These are phyloP conservation scores for Nesidiocoris tenuis DNA, from an alignment of 2,888 invertebrate genomes.

Conservation along the genomic window DNA sequence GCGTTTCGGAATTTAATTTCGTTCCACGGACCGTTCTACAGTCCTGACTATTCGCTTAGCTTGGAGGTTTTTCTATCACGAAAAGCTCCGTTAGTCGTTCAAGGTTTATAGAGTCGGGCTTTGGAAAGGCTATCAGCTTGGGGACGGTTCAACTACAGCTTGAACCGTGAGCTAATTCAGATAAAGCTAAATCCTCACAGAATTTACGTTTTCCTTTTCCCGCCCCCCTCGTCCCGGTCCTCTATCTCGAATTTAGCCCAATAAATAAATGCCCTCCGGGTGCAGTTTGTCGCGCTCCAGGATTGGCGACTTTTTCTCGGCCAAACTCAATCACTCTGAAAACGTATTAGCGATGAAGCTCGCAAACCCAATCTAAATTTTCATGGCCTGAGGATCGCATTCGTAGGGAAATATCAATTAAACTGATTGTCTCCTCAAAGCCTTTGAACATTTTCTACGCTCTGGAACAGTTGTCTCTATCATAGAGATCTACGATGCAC, in stretches of 20 bases:
- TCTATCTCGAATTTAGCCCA: no score
- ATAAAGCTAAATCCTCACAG: constrained; percentile 26
- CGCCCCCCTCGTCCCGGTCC: background rate
- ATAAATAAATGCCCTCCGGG: no score
- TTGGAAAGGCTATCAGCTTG: background rate
- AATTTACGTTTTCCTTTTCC: constrained; percentile 25
- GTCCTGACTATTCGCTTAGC: background rate
- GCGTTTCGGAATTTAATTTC: background rate
- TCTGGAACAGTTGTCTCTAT: no score
- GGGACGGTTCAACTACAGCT: background rate
- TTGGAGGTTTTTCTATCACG: background rate
- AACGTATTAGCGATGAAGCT: no score
- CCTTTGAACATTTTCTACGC: no score
- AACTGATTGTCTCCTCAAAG: no score
- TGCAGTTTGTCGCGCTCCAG: background rate
- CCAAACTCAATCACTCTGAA: no score
- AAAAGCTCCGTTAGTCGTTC: background rate
- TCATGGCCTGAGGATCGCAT: no score
- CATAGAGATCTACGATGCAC: no score
- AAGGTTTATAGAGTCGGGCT: background rate
- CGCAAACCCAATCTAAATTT: no score
- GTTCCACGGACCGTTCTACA: background rate
- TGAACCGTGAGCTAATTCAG: constrained; percentile 31
- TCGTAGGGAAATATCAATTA: no score
- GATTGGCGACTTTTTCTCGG: no score